These are phyloP conservation scores for Corythornis cristatus DNA, from an alignment of 2,113 vertebrate genomes.

Conservation along the genomic window DNA sequence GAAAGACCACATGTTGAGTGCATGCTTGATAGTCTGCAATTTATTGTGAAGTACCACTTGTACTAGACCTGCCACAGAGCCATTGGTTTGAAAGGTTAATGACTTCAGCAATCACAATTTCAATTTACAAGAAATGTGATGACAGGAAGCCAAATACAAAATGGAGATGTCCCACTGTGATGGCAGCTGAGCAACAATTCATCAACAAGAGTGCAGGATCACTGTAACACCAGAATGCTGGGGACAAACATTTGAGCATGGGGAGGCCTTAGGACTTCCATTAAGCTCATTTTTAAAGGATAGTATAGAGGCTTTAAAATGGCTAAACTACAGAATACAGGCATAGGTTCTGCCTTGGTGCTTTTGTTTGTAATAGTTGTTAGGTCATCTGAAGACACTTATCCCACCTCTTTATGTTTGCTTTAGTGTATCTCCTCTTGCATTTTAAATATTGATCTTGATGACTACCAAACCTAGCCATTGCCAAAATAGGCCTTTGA, in stretches of 20 bases:
- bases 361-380: background rate
- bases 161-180: conserved; percentile 35
- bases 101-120: conserved; percentile 58
- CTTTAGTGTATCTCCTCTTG: background rate
- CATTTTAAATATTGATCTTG: background rate
- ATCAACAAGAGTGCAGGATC: background rate
- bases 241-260: background rate
- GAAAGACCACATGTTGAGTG: conserved; percentile 4
- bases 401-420: background rate
- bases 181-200: conserved; percentile 21
- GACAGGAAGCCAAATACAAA: conserved; percentile 50
- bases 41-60: conserved; percentile 67
- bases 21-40: conserved; percentile 34
- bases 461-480: background rate
- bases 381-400: background rate
- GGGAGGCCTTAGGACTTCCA: background rate
- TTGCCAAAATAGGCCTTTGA: background rate
- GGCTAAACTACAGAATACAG: background rate
- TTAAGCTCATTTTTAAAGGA: conserved; percentile 2
- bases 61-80: conserved; percentile 43
- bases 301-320: background rate
- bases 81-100: conserved; percentile 62
- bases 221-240: background rate
- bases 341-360: background rate
- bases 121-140: conserved; percentile 52